Evolutionary conservation across 2,888 invertebrate genomes (phyloP).

Genomic region (Watsonalla cultraria): DNA sequence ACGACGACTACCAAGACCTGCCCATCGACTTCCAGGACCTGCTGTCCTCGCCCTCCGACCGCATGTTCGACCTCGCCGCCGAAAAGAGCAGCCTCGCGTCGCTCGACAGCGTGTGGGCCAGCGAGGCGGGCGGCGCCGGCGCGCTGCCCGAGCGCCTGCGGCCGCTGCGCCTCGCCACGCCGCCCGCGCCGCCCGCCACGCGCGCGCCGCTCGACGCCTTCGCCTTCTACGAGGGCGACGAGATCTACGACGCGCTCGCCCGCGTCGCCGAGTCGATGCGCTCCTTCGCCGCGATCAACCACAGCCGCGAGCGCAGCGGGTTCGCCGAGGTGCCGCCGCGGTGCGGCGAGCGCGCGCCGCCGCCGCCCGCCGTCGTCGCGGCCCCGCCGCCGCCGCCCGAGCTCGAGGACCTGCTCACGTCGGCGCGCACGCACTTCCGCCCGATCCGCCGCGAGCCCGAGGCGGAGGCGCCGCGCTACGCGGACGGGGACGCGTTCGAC

Average conservation of each 20-base stretch:
- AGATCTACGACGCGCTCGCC: conserved; percentile 58
- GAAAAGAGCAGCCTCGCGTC: conserved; percentile 55
- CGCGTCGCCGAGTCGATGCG: conserved; percentile 60
- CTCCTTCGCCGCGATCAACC: conserved; percentile 79
- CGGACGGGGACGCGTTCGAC: conserved; percentile 86
- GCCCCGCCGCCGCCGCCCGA: conserved; percentile 21
- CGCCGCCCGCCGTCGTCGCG: conserved; percentile 78
- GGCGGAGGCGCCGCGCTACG: conserved; percentile 60
- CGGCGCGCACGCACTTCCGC: conserved; percentile 89
- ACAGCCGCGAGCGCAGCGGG: conserved; percentile 79
- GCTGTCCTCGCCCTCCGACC: conserved; percentile 78
- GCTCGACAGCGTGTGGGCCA: conserved; percentile 58
- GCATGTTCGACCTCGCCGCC: conserved; percentile 60
- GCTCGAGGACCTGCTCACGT: conserved; percentile 85
- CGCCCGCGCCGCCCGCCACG: conserved; percentile 33
- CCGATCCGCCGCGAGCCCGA: conserved; percentile 83
- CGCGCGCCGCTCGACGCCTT: conserved; percentile 42
- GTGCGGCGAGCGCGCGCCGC: conserved; percentile 69
- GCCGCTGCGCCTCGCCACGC: conserved; percentile 43
- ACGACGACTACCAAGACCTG: conserved; percentile 79
- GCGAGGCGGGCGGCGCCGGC: conserved; percentile 33
- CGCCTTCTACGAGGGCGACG: conserved; percentile 56
- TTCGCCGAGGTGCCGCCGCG: conserved; percentile 79
- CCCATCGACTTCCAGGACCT: conserved; percentile 80
- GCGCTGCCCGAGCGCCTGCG: conserved; percentile 46